Evolutionary conservation across 2,888 invertebrate genomes (phyloP), one percentile per base, ranked within the genome.

Genomic region (Heteromyza rotundicornis): DNA sequence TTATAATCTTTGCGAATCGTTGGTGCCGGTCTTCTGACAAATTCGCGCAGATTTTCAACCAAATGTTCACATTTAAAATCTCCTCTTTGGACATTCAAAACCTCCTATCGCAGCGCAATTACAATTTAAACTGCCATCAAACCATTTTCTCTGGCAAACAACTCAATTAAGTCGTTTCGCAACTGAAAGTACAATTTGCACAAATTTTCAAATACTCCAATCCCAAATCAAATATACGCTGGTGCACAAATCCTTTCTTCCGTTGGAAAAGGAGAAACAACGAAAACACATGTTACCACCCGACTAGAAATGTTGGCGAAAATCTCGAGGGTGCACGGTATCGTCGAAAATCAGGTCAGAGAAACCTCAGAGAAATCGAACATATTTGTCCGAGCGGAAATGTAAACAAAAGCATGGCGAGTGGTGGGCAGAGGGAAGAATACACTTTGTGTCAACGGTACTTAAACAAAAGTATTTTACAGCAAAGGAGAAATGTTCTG

Each of bases 301-400:
- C 59, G 58, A 40, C 14, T 2, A 40, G 40, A 22, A 49, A 49
- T 19, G 22, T 49, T 22, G 22, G 44, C 59, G n/a, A n/a, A 27
- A 62, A 55, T 23, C 17, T 14, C 40, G 32, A 35, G 52, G 47
- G 36, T 53, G 54, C 20, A 27, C 23, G 62, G 65, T 36, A 47
- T 19, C 7, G 20, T 73, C 65, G 63, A 63, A 74, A 77, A 74
- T 73, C 70, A 75, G 74, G 74, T 77, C 77, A 77, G 60, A 20
- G 32, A 44, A 50, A 20, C 32, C 44, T n/a, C 56, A 67, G 65
- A 70, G 76, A 78, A 80, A 79, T 78, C 75, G 75, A 74, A 71
- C 78, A 78, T 80, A 80, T 80, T 78, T 79, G 73, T 68, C 71
- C 76, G 70, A 80, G 79, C 68, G 70, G 72, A 79, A 79, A 78